Conservation (phyloP, 2,113 vertebrate species). For the Notechis scutatus region DNA sequence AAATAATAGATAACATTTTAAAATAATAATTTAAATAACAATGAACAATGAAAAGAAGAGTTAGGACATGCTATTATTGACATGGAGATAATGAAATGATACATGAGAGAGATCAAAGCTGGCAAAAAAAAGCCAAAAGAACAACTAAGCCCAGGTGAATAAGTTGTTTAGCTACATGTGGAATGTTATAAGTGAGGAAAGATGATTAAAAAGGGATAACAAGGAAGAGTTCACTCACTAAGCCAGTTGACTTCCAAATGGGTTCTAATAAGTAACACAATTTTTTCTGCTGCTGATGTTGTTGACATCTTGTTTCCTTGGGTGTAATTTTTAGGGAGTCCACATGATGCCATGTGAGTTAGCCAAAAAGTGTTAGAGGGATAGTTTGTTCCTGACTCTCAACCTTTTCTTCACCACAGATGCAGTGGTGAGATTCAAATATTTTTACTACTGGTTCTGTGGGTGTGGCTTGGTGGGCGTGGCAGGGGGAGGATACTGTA, state of each 20-base stretch:
- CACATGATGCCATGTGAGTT: not conserved
- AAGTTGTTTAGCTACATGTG: not conserved
- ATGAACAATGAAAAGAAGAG: not conserved
- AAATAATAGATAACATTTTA: not conserved
- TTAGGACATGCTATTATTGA: not conserved
- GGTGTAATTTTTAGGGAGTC: not conserved
- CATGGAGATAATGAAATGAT: not conserved
- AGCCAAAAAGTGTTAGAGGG: not conserved
- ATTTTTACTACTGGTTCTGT: too few relatives aligned
- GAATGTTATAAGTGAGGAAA: not conserved
- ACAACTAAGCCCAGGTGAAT: not conserved
- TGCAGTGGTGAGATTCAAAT: too few relatives aligned
- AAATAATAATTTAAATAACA: not conserved
- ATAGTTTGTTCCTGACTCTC: not conserved
- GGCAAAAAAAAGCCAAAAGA: not conserved
- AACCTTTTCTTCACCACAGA: too few relatives aligned
- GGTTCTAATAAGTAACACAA: not conserved
- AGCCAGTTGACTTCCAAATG: not conserved
- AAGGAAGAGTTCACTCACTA: not conserved
- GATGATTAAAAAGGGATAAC: not conserved
- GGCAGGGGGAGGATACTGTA: too few relatives aligned
- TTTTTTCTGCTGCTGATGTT: not conserved
- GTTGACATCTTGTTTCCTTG: not conserved
- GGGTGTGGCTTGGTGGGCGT: too few relatives aligned
- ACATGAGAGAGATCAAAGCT: too few relatives aligned